phyloP scores from a whole-genome alignment of 2,888 invertebrate genomes.

The Julus scanicus region DNA sequence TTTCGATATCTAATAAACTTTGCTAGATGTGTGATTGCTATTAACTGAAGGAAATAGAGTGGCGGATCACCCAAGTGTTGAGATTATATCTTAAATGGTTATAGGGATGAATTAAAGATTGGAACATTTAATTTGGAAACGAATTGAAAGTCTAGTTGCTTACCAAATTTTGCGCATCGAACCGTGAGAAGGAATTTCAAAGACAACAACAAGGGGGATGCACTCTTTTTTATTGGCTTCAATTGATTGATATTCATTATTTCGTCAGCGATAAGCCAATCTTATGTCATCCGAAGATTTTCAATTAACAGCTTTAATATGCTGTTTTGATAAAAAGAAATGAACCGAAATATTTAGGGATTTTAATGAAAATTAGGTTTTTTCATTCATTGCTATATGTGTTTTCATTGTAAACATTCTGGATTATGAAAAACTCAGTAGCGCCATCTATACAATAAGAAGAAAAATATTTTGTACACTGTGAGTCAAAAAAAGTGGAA shows the following conservation, averaged over 20 bases:
- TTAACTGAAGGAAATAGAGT: conserved; percentile 13
- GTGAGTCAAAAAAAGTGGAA: no score
- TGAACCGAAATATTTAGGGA: conserved; percentile 17
- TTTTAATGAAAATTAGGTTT: background rate
- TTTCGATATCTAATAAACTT: conserved; percentile 26
- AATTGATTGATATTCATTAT: conserved; percentile 46
- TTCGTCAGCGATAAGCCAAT: conserved; percentile 27
- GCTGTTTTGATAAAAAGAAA: background rate
- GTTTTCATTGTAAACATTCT: background rate
- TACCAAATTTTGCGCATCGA: background rate
- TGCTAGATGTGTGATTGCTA: background rate
- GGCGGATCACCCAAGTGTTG: conserved; percentile 42
- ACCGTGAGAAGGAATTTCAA: conserved; percentile 31
- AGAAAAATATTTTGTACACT: background rate
- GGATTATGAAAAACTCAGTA: background rate
- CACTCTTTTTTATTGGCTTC: background rate
- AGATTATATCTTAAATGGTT: conserved; percentile 35
- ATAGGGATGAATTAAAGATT: conserved; percentile 36
- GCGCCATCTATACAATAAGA: background rate
- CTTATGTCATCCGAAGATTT: conserved; percentile 2
- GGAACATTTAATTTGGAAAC: background rate
- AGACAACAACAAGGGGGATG: background rate
- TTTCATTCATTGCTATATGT: background rate
- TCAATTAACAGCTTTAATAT: conserved; percentile 30
- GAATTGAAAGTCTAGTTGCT: background rate